Evolutionary conservation across 2,797 vertebrate species (phyloP).

Genomic region (Mormyrops boulengeri): DNA sequence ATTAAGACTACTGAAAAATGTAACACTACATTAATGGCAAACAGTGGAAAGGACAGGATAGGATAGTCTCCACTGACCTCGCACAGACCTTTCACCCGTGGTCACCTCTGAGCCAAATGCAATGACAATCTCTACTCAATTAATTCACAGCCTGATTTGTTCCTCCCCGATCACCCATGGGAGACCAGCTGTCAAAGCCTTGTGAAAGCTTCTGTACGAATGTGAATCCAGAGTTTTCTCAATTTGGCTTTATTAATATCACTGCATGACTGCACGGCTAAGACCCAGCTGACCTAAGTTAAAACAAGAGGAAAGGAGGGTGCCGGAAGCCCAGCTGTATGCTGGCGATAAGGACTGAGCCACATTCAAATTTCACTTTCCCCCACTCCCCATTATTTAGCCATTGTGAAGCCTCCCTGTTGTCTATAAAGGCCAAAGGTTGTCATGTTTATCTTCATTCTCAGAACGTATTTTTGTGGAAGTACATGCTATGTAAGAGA

Average conservation of each 20-base stretch:
- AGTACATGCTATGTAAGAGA: neutral
- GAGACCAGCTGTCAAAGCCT: slow-evolving; percentile 66
- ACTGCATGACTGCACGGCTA: slow-evolving; percentile 26
- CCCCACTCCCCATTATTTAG: neutral
- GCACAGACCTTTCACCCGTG: neutral
- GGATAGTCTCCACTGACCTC: neutral
- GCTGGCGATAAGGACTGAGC: slow-evolving; percentile 51
- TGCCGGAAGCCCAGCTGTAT: slow-evolving; percentile 46
- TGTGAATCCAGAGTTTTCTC: slow-evolving; percentile 55
- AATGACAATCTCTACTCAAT: slow-evolving; percentile 55
- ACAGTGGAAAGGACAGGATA: neutral
- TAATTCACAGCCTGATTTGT: slow-evolving; percentile 67
- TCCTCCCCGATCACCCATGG: slow-evolving; percentile 63
- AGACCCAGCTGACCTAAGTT: slow-evolving; percentile 42
- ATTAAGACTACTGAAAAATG: neutral
- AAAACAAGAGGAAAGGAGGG: slow-evolving; percentile 44
- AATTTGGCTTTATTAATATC: slow-evolving; percentile 42
- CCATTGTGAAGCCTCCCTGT: neutral
- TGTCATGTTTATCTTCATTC: neutral
- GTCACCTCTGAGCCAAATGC: slow-evolving; percentile 21
- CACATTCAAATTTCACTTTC: slow-evolving; percentile 23
- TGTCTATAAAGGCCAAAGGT: neutral
- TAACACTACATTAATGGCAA: neutral
- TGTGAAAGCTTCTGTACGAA: slow-evolving; percentile 33
- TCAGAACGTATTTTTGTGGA: neutral